Conservation (phyloP, 2,888 invertebrate species). For the Lycaena phlaeas region DNA sequence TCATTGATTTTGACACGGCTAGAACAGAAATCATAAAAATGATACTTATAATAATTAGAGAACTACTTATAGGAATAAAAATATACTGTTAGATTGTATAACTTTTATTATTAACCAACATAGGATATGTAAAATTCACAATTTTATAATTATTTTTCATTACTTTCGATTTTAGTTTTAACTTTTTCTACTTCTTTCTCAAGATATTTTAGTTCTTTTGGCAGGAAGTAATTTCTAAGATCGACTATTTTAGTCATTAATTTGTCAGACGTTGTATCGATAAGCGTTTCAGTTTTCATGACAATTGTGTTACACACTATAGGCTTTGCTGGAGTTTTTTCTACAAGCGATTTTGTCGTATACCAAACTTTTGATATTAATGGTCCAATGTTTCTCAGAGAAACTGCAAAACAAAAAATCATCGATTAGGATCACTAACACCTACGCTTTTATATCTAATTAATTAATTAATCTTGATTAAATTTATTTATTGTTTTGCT, state of each 20-base stretch:
- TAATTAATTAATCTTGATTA: too few species aligned
- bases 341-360: slow-evolving; percentile 30
- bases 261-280: slow-evolving; percentile 24
- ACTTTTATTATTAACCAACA: background rate
- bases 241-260: slow-evolving; percentile 28
- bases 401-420: slow-evolving; percentile 51
- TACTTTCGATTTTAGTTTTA: background rate
- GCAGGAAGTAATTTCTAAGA: slow-evolving; percentile 35
- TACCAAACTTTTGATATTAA: slow-evolving; percentile 38
- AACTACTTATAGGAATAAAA: too few species aligned
- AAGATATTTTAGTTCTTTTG: slow-evolving; percentile 39
- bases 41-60: too few species aligned
- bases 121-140: too few species aligned
- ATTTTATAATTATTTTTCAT: background rate
- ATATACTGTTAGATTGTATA: too few species aligned
- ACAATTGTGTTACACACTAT: slow-evolving; percentile 38
- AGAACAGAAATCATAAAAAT: background rate
- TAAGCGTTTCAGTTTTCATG: slow-evolving; percentile 29
- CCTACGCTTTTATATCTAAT: too few species aligned
- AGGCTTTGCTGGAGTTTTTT: slow-evolving; percentile 30
- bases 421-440: too few species aligned
- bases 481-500: slow-evolving; percentile 54
- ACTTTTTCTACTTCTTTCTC: slow-evolving; percentile 39
- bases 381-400: slow-evolving; percentile 42
- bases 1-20: slow-evolving; percentile 31